phyloP scores from a whole-genome alignment of 2,797 vertebrate genomes.

The Alauda arvensis region DNA sequence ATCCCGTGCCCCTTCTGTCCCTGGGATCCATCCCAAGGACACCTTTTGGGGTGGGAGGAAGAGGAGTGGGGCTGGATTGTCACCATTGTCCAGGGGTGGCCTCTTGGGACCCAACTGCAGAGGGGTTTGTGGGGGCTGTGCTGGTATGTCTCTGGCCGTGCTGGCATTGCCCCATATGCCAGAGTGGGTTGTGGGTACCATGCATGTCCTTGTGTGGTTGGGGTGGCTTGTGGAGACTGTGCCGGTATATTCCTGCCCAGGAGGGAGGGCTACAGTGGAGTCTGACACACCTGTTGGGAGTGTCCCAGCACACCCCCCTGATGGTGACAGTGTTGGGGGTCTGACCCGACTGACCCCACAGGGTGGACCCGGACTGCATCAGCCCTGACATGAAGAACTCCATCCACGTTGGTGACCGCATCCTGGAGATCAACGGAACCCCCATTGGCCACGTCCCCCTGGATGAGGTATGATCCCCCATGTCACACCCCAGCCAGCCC shows the following conservation, averaged over 20 bases:
- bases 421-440: slow-evolving; percentile 96
- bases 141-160: background rate
- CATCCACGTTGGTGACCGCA: slow-evolving; percentile 92
- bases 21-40: background rate
- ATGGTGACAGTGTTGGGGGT: rapidly evolving
- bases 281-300: background rate
- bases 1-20: rapidly evolving
- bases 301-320: background rate
- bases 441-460: slow-evolving; percentile 91
- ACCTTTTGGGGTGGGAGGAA: background rate
- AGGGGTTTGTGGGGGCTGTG: background rate
- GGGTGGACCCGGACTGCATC: slow-evolving; percentile 89
- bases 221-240: background rate
- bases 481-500: too few relatives aligned
- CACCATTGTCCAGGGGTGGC: background rate
- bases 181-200: background rate
- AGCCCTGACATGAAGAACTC: slow-evolving; percentile 95
- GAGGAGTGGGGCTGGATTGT: background rate
- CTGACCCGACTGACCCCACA: background rate
- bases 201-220: rapidly evolving
- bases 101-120: background rate
- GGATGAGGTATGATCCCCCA: slow-evolving; percentile 80
- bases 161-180: rapidly evolving
- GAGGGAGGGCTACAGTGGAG: background rate
- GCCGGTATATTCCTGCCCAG: background rate